phyloP scores from a whole-genome alignment of 2,888 invertebrate species.

The Drosophila stalkeri region DNA sequence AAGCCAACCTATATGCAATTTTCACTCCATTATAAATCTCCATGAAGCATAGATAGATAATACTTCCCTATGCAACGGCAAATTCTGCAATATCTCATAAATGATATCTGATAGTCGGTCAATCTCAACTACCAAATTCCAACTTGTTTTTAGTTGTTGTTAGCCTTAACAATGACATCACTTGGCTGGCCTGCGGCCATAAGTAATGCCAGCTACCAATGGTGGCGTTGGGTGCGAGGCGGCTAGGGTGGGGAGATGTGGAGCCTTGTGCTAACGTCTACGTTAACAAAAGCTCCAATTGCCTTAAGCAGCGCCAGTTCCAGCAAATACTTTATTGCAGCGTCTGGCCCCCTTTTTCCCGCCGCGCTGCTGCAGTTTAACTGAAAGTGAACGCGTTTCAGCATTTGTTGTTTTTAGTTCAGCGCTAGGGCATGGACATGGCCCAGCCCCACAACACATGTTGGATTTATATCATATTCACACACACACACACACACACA shows the following conservation, averaged over 20 bases:
- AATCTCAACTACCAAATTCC: not conserved
- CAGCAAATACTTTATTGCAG: slow-evolving; percentile 21
- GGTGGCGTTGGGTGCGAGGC: too few species aligned
- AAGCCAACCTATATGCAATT: not conserved
- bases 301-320: slow-evolving; percentile 49
- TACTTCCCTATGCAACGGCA: not conserved
- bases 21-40: not conserved
- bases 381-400: slow-evolving; percentile 55
- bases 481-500: slow-evolving; percentile 11
- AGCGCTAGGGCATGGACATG: slow-evolving; percentile 7
- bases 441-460: slow-evolving; percentile 26
- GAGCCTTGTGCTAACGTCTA: slow-evolving; percentile 33
- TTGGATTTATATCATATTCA: slow-evolving; percentile 20
- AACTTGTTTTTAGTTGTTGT: slow-evolving; percentile 20
- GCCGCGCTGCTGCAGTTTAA: slow-evolving; percentile 41
- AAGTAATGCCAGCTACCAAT: slow-evolving; percentile 27
- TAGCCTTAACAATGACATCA: slow-evolving; percentile 59
- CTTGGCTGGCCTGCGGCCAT: slow-evolving; percentile 32
- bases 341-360: slow-evolving; percentile 22
- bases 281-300: slow-evolving; percentile 55
- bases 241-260: too few species aligned
- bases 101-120: slow-evolving; percentile 1
- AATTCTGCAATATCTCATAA: not conserved
- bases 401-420: slow-evolving; percentile 47
- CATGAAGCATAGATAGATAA: too few species aligned